Evolutionary conservation across 2,888 invertebrate species (phyloP).

Genomic region (Stenoptilia bipunctidactyla): DNA sequence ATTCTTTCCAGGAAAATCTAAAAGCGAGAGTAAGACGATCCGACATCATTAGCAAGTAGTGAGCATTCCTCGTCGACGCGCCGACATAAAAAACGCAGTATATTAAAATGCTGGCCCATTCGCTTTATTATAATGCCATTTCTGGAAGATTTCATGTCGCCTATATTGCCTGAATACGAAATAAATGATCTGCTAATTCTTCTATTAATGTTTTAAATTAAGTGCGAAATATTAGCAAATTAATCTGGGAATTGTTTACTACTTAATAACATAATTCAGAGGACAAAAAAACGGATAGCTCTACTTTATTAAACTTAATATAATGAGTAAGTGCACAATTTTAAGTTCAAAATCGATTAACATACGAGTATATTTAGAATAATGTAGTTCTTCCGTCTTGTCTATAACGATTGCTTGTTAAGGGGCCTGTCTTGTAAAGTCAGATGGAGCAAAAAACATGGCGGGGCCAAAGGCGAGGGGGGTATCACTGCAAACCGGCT

Average conservation of each 20-base stretch:
- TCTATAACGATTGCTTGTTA: constrained; percentile 26
- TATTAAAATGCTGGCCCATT: constrained; percentile 30
- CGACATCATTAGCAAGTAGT: constrained; percentile 45
- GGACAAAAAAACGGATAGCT: no score
- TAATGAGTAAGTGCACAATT: no score
- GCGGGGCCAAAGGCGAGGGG: constrained; percentile 21
- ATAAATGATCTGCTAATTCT: constrained; percentile 9
- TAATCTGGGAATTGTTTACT: no score
- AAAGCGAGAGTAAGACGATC: constrained; percentile 34
- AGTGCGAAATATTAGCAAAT: no score
- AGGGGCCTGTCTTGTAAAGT: constrained; percentile 16
- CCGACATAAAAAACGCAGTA: constrained; percentile 28
- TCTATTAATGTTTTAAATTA: no score
- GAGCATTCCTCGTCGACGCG: constrained; percentile 38
- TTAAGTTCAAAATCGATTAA: no score
- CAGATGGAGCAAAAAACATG: constrained; percentile 44
- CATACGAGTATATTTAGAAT: no score
- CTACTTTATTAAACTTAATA: no score
- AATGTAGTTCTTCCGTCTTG: no score
- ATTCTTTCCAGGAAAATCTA: constrained; percentile 33
- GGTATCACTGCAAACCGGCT: constrained; percentile 49
- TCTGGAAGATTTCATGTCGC: constrained; percentile 2
- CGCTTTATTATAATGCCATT: constrained; percentile 10
- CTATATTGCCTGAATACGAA: constrained; percentile 11
- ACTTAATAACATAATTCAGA: no score